Conservation (phyloP, 2,113 vertebrate species). For the Esox niger region DNA sequence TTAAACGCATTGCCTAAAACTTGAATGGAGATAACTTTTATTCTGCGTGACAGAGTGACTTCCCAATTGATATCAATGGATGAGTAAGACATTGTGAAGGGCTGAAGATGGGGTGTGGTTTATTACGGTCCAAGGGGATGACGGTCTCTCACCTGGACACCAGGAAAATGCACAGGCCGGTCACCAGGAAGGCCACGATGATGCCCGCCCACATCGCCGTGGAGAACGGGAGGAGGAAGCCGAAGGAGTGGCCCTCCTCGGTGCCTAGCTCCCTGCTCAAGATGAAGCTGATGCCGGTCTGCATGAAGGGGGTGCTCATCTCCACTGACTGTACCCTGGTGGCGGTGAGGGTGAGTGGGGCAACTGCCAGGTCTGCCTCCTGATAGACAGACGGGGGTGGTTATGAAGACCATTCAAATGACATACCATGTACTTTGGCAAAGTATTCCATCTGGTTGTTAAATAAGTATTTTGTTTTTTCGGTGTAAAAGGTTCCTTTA, state of each 20-base stretch:
- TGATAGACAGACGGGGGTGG: conserved; percentile 32
- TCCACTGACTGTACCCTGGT: conserved; percentile 75
- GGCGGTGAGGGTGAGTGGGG: conserved; percentile 78
- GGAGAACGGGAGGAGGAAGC: conserved; percentile 83
- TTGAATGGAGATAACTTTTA: too few relatives aligned
- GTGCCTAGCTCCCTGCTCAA: conserved; percentile 64
- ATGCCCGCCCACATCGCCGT: conserved; percentile 81
- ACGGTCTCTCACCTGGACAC: conserved; percentile 74
- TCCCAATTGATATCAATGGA: too few relatives aligned
- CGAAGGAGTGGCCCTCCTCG: conserved; percentile 66
- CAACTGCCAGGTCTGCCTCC: conserved; percentile 86
- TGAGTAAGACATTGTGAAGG: too few relatives aligned
- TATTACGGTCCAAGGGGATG: neutral
- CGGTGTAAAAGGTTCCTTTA: too few relatives aligned
- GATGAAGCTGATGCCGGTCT: conserved; percentile 84
- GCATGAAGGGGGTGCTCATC: conserved; percentile 84
- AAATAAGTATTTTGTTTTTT: too few relatives aligned
- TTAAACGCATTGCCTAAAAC: too few relatives aligned
- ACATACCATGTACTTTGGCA: too few relatives aligned
- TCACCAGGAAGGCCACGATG: conserved; percentile 79
- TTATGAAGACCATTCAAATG: too few relatives aligned
- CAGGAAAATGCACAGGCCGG: conserved; percentile 80
- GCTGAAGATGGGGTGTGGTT: too few relatives aligned
- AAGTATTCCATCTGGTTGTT: too few relatives aligned
- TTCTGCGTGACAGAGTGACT: too few relatives aligned